These are phyloP conservation scores for Tretioscincus oriximinensis DNA, from an alignment of 2,113 vertebrate species.

Conservation along the genomic window DNA sequence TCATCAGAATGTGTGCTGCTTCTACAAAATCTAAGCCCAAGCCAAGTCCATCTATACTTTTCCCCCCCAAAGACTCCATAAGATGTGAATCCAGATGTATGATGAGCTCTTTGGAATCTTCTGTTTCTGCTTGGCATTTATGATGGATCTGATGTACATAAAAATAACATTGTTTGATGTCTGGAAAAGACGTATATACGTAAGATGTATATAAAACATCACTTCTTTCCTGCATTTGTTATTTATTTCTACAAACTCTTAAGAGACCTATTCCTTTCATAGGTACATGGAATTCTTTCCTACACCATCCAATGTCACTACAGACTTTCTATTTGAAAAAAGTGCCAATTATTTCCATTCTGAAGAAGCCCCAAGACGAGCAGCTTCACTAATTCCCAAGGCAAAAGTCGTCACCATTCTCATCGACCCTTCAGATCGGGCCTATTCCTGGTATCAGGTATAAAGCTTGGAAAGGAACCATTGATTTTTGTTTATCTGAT, in stretches of 20 bases:
- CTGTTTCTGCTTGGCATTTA: not conserved
- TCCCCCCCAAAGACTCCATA: not conserved
- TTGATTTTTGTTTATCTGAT: not conserved
- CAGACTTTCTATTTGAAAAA: slow-evolving; percentile 96
- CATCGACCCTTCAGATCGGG: slow-evolving; percentile 92
- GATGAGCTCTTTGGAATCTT: not conserved
- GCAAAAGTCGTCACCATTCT: slow-evolving; percentile 96
- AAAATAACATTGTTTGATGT: slow-evolving; percentile 6
- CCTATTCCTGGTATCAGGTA: slow-evolving; percentile 98
- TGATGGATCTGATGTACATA: not conserved
- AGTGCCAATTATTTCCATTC: slow-evolving; percentile 97
- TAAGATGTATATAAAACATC: not conserved
- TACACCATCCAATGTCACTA: slow-evolving; percentile 88
- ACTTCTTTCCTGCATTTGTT: not conserved
- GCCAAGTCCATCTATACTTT: not conserved
- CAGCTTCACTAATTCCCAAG: slow-evolving; percentile 89
- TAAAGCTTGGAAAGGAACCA: not conserved
- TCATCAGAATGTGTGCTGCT: not conserved
- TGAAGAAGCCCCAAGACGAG: slow-evolving; percentile 89
- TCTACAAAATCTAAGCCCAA: not conserved
- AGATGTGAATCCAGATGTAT: not conserved
- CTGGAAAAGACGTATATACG: not conserved
- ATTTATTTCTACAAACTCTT: slow-evolving; percentile 39
- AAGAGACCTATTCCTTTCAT: slow-evolving; percentile 60
- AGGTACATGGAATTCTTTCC: slow-evolving; percentile 99